Evolutionary conservation across 1,140 invertebrate genomes (phyloP), one percentile per base, ranked within the genome.

Genomic region (Drosophila paulistorum): DNA sequence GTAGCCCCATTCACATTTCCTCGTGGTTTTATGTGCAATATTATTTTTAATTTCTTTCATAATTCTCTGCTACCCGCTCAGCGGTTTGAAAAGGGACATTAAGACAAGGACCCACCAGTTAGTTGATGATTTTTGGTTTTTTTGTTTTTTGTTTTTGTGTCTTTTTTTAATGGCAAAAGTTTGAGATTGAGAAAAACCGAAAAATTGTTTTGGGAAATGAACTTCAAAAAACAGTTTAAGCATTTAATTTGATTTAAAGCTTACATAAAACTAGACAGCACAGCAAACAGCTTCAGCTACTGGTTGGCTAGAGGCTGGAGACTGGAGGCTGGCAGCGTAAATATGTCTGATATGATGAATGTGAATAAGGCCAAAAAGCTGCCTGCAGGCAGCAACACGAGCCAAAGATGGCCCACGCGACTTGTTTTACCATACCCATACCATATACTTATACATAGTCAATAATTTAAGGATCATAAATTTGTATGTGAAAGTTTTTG

Each of bases 221-320:
- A 59, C 54, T 58, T 26, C 11, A 55, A 48, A 64, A n/a, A 69
- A 20, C 37, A 42, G 55, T 57, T 42, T 60, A 41, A 65, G 74
- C 71, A 76, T 85, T 85, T 75, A 81, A 81, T 86, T 81, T 86
- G 75, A 86, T 86, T 86, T 86, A 81, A 84, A 69, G 71, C 61
- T 23, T 42, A 65, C 65, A 61, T 81, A 71, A 37, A 59, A 76
- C 66, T 71, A 74, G 68, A 59, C 76, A 59, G 35, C 30, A 39
- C 37, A 39, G 37, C 37, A 39, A 13, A 39, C 37, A 39, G 11
- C 10, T 10, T 10, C 10, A 11, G 37, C 10, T 39, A 9, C 37
- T 39, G 37, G 37, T 13, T 39, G 37, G 37, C 37, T 39, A 30
- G 30, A 6, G 30, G 10, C 23, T 54, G 35, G 33, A 26, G 23